phyloP scores from a whole-genome alignment of 2,888 invertebrate species.

The Lepidonotus clava region DNA sequence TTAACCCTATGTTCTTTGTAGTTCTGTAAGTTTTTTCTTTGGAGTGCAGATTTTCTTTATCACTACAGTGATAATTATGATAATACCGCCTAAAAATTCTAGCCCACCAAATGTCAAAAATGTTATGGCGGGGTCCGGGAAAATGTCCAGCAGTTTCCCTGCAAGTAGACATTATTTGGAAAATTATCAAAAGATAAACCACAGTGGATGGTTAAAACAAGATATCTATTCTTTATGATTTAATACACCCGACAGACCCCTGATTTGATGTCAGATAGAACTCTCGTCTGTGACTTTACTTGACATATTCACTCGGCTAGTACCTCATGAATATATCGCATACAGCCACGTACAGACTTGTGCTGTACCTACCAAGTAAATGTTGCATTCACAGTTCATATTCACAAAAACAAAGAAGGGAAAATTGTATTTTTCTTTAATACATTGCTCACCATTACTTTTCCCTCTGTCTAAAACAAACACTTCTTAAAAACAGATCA shows the following conservation, averaged over 20 bases:
- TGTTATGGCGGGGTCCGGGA: not conserved
- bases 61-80: not conserved
- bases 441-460: not conserved
- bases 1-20: too few species aligned
- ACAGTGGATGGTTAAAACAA: not conserved
- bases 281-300: not conserved
- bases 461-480: not conserved
- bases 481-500: not conserved
- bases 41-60: not conserved
- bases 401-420: too few species aligned
- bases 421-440: not conserved
- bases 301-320: not conserved
- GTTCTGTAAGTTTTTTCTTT: not conserved
- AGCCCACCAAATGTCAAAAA: not conserved
- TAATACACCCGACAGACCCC: not conserved
- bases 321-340: not conserved
- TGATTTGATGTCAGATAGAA: not conserved
- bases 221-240: not conserved
- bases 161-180: too few species aligned
- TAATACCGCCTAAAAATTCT: not conserved
- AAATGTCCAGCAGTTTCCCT: slow-evolving; percentile 11
- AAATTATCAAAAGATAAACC: not conserved
- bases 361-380: too few species aligned
- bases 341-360: too few species aligned
- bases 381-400: too few species aligned